These are phyloP conservation scores for Gambusia affinis DNA, from an alignment of 2,113 vertebrate species.

Conservation along the genomic window DNA sequence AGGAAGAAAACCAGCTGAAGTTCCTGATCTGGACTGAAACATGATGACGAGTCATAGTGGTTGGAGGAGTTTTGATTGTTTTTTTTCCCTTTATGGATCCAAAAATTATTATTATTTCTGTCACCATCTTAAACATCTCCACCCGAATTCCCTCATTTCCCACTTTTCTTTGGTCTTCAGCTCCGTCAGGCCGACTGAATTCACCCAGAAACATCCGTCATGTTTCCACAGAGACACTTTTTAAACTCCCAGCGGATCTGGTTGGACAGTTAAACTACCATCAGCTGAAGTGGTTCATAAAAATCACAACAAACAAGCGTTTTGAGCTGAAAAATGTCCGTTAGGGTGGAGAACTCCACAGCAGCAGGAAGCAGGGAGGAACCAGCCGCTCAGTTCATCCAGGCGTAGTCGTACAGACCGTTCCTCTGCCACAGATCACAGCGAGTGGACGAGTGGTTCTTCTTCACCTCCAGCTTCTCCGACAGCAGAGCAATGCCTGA, in stretches of 20 bases:
- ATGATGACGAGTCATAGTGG: background rate
- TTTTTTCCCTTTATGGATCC: background rate
- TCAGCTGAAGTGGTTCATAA: too few relatives aligned
- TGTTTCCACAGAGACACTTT: too few relatives aligned
- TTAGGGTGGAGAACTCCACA: too few relatives aligned
- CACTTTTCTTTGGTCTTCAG: background rate
- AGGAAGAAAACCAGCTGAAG: background rate
- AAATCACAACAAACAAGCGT: too few relatives aligned
- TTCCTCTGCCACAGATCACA: constrained; percentile 78
- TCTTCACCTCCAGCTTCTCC: constrained; percentile 14
- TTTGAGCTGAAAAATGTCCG: too few relatives aligned
- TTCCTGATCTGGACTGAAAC: too few relatives aligned
- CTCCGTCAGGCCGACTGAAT: background rate
- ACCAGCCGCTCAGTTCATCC: constrained; percentile 70
- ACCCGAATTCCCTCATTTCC: too few relatives aligned
- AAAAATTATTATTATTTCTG: background rate
- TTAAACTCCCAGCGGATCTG: background rate
- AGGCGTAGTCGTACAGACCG: constrained; percentile 75
- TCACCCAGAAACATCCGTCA: background rate
- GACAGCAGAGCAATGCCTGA: constrained; percentile 71
- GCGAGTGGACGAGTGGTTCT: constrained; percentile 29
- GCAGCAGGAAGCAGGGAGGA: background rate
- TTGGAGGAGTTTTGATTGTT: background rate
- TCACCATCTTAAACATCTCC: background rate
- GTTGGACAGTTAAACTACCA: background rate